Base-by-base conservation (phyloP, 2,797 vertebrate species). In the Huso huso region DNA sequence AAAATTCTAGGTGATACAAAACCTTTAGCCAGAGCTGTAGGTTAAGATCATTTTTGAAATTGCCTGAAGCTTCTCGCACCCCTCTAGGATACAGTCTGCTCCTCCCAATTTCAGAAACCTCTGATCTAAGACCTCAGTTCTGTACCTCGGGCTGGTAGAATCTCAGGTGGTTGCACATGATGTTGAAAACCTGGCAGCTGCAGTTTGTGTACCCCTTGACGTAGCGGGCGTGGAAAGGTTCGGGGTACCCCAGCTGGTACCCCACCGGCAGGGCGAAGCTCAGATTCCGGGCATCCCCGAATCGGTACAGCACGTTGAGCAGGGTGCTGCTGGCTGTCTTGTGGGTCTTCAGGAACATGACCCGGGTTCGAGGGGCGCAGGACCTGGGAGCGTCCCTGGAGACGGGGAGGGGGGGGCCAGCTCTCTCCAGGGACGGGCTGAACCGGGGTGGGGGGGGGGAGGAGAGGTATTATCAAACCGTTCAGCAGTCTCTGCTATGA, bases 311-410 rank as follows among this genome's bases (percentile, higher is more conserved):
- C 71, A 97, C 82, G 81, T 92, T 97, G 66, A 95, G 86, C 62
- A 97, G 84, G 0, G 94, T 96, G 87, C 94, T 95, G 86, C 94
- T 92, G 23, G 93, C 95, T 0, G 95, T 95, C 83, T 97, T 97
- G 84, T 96, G 94, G 1, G 93, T 96, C 90, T 97, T 97, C 69
- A 97, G 82, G 78, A 96, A 96, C 79, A 95, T 91, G 67, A 95
- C 79, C 70, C 91, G 92, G 12, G 79, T 85, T 66, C 77, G 88
- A 0, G 92, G 89, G 48, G 69, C 81, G 70, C 94, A 95, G 52
- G 87, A 81, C 61, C 6, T 18, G 10, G 12, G 7, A 2, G 18
- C 9, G 55, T 3, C 55, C 12, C 88, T 86, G 75, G 88, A 76
- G 4, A 86, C 73, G 0, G 82, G 80, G 2, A 79, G 85, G 68